Conservation (phyloP, 92 coral and sea anemone species). For the Meandrina meandrites region DNA sequence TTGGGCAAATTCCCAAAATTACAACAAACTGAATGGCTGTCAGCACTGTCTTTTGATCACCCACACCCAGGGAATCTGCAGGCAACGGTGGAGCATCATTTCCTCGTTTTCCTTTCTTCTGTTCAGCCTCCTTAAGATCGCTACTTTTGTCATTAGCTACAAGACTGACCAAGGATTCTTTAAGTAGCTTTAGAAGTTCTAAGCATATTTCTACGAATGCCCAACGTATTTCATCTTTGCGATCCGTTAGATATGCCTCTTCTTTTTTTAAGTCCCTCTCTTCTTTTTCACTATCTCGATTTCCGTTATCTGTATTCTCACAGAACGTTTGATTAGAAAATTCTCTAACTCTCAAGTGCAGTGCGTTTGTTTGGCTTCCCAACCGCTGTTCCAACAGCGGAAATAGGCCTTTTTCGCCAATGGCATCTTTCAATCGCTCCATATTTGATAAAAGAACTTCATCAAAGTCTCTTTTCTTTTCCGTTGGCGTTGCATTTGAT, state of each 20-base stretch:
- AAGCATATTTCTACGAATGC: constrained; percentile 60
- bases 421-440: not conserved
- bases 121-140: not conserved
- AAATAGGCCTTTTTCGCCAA: constrained; percentile 4
- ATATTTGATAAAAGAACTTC: constrained; percentile 22
- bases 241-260: not conserved
- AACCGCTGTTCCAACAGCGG: constrained; percentile 1
- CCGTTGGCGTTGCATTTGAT: not conserved
- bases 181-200: constrained; percentile 48
- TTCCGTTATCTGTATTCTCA: not conserved
- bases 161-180: constrained; percentile 30
- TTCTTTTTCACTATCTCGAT: not conserved
- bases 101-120: not conserved
- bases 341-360: not conserved
- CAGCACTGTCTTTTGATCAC: constrained; percentile 76
- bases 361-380: constrained; percentile 3
- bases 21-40: constrained; percentile 84
- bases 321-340: not conserved
- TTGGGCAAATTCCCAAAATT: constrained; percentile 83
- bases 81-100: constrained; percentile 49
- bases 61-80: constrained; percentile 71
- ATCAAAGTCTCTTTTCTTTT: constrained; percentile 12
- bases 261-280: not conserved
- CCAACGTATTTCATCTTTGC: constrained; percentile 50
- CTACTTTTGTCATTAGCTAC: not conserved